Evolutionary conservation across 1,140 invertebrate genomes (phyloP).

Genomic region (Neoseiulus cucumeris): DNA sequence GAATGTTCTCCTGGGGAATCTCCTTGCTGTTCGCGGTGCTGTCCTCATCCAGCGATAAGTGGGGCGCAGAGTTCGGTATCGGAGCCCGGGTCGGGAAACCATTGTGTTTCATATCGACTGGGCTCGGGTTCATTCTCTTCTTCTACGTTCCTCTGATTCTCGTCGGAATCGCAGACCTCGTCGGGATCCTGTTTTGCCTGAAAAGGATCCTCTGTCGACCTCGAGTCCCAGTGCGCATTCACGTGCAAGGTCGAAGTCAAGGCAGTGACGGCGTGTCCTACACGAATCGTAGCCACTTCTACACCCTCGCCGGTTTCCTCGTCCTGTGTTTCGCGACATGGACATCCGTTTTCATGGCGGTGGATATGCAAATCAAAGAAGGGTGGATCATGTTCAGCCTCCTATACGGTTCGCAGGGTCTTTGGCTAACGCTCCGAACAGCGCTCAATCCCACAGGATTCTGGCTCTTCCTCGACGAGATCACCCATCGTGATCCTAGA

Average conservation of each 20-base stretch:
- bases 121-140: not conserved
- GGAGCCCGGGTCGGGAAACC: not conserved
- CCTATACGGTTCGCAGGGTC: not conserved
- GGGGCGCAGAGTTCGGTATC: constrained; percentile 4
- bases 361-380: constrained; percentile 7
- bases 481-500: not conserved
- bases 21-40: not conserved
- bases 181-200: not conserved
- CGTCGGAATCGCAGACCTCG: not conserved
- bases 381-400: constrained; percentile 3
- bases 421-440: not conserved
- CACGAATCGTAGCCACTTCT: not conserved
- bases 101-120: constrained; percentile 3
- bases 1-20: not conserved
- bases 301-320: not conserved
- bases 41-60: not conserved
- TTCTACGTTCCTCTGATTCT: not conserved
- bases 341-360: constrained; percentile 1
- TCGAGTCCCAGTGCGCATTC: not conserved
- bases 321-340: not conserved
- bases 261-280: not conserved
- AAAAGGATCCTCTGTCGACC: not conserved
- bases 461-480: not conserved
- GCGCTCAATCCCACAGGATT: not conserved
- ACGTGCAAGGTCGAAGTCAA: not conserved